These are phyloP conservation scores for Epinephelus cyanopodus DNA, from an alignment of 2,113 vertebrate species.

Conservation along the genomic window DNA sequence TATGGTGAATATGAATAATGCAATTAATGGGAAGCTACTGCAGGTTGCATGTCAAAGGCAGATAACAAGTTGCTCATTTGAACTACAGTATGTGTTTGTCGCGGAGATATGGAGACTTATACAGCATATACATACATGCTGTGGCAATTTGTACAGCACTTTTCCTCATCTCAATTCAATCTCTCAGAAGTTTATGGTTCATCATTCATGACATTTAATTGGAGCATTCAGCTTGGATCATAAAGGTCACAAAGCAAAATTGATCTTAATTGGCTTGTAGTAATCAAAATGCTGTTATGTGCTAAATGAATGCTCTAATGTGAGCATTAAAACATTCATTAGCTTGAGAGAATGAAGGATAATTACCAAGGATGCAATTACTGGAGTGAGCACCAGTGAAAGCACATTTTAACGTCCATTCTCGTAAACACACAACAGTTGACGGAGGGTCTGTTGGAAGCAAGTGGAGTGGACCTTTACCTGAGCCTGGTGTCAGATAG, in stretches of 20 bases:
- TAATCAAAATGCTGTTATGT: slow-evolving; percentile 86
- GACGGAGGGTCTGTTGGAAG: slow-evolving; percentile 29
- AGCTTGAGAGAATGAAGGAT: slow-evolving; percentile 81
- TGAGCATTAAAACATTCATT: slow-evolving; percentile 85
- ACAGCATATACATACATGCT: slow-evolving; percentile 7
- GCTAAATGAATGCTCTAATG: slow-evolving; percentile 85
- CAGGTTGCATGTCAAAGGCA: slow-evolving; percentile 61
- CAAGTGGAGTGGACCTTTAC: slow-evolving; percentile 28
- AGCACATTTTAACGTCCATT: slow-evolving; percentile 70
- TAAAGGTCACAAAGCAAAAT: slow-evolving; percentile 84
- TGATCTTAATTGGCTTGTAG: slow-evolving; percentile 84
- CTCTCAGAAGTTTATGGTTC: slow-evolving; percentile 68
- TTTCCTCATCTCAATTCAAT: slow-evolving; percentile 55
- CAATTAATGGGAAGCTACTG: slow-evolving; percentile 60
- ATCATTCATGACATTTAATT: slow-evolving; percentile 82
- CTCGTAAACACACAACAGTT: slow-evolving; percentile 66
- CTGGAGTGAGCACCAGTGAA: slow-evolving; percentile 71
- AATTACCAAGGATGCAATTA: slow-evolving; percentile 82
- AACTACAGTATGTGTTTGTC: slow-evolving; percentile 30
- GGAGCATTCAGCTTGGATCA: slow-evolving; percentile 77
- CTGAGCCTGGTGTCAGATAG: not conserved
- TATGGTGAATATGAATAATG: slow-evolving; percentile 73
- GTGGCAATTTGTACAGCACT: slow-evolving; percentile 21
- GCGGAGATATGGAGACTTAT: slow-evolving; percentile 15
- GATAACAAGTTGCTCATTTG: slow-evolving; percentile 62